These are phyloP conservation scores for Morinoia aosen DNA, from an alignment of 2,888 invertebrate genomes.

Conservation along the genomic window DNA sequence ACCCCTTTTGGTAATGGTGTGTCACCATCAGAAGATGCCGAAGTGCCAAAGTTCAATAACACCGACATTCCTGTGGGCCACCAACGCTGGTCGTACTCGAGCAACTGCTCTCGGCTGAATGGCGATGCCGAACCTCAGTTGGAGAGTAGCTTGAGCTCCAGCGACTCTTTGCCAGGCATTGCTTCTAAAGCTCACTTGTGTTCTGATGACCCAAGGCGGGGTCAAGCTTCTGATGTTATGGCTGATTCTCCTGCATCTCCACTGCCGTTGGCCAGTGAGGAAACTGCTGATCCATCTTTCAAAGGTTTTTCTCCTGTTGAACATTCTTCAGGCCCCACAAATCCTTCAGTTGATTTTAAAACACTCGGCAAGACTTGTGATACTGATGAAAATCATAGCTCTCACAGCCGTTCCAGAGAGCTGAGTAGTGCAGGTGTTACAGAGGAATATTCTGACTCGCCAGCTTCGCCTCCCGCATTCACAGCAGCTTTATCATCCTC, in stretches of 20 bases:
- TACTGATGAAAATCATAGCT: not conserved
- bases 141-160: not conserved
- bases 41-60: not conserved
- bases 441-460: slow-evolving; percentile 31
- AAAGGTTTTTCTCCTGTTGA: slow-evolving; percentile 19
- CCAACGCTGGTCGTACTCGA: not conserved
- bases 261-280: not conserved
- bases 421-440: too few relatives aligned
- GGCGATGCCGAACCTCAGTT: not conserved
- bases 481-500: not conserved
- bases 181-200: not conserved
- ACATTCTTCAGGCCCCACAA: not conserved
- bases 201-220: not conserved
- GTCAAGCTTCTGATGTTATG: not conserved
- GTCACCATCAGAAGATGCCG: not conserved
- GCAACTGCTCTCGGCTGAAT: not conserved
- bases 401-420: not conserved
- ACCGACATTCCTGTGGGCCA: not conserved
- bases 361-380: not conserved
- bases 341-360: not conserved
- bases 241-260: slow-evolving; percentile 33
- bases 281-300: slow-evolving; percentile 1
- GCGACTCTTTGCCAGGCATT: not conserved
- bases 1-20: not conserved
- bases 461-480: not conserved